Conservation (phyloP, 2,888 invertebrate genomes). For the Acrobasis repandana region DNA sequence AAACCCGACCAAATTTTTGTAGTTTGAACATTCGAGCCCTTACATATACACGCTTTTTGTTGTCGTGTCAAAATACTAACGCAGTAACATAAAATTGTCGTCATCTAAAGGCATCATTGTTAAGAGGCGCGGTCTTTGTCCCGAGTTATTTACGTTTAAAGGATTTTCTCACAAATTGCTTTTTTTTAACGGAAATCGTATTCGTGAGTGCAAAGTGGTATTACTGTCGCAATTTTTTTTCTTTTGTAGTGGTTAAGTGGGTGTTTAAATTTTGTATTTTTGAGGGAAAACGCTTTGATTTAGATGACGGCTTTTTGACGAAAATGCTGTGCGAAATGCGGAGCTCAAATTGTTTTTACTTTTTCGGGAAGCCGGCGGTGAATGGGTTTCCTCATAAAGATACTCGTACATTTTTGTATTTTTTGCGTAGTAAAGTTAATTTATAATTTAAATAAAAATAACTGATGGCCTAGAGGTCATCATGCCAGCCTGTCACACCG, state of each 20-base stretch:
- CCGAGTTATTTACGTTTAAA: conserved; percentile 22
- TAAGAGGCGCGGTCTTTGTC: neutral
- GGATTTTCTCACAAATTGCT: conserved; percentile 21
- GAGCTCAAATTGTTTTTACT: neutral
- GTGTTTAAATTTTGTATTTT: conserved; percentile 7
- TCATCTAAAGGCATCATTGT: conserved; percentile 12
- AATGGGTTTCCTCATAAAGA: no score
- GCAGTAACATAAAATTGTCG: conserved; percentile 6
- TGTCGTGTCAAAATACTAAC: neutral
- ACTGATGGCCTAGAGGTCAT: no score
- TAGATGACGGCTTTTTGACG: neutral
- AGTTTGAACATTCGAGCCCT: no score
- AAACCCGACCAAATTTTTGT: no score
- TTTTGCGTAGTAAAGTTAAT: no score
- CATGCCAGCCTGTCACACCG: no score
- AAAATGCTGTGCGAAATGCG: neutral
- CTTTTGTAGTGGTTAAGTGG: conserved; percentile 11
- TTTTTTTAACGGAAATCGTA: conserved; percentile 21
- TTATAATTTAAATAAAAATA: no score
- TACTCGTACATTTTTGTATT: no score
- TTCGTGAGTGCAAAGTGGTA: conserved; percentile 22
- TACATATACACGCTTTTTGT: neutral
- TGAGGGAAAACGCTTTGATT: neutral
- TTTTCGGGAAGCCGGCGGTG: neutral
- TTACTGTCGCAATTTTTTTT: conserved; percentile 15